Evolutionary conservation across 2,888 invertebrate species (phyloP), one percentile per base, ranked within the genome.

Genomic region (Agrotis puta): DNA sequence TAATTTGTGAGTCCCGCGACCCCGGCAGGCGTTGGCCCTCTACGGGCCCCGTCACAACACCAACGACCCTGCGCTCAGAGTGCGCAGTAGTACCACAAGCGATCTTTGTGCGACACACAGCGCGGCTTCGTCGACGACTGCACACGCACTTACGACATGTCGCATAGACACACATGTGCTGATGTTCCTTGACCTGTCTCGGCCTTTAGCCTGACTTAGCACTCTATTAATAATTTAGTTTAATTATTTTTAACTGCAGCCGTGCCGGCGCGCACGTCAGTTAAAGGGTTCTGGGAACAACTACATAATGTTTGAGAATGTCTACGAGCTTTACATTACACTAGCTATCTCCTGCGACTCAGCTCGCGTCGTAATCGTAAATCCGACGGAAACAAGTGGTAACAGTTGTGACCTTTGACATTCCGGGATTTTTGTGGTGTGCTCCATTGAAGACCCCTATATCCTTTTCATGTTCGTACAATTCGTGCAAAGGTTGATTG

Each of bases 141-240:
- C 5, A 9, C 50, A 13, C 48, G 20, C 48, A 9, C 5, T 0
- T 11, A 16, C n/a, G 3, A 9, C 50, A 43, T 45, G 50, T 0
- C 70, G 18, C 5, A 20, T 20, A 47, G 24, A 43, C 24, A 18
- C 20, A 39, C 47, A 50, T 43, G 74, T 43, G 16, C 14, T 1
- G 2, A 51, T 33, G 33, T 53, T n/a, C 47, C 53, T 39, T 77
- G 77, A 77, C 69, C 70, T 43, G 51, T 75, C 27, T 53, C 48
- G 71, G 70, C 47, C 76, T 75, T 75, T 65, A 45, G 45, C 43
- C 77, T 77, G 24, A 39, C 27, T 67, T 71, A 68, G 45, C 9
- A 67, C 24, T 53, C 67, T 71, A 76, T 54, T 77, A 68, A 69
- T 77, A 77, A 76, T 54, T 72, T 56, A n/a, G 47, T 71, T 48